Evolutionary conservation across 1,140 invertebrate genomes (phyloP).

Genomic region (Portunus trituberculatus): DNA sequence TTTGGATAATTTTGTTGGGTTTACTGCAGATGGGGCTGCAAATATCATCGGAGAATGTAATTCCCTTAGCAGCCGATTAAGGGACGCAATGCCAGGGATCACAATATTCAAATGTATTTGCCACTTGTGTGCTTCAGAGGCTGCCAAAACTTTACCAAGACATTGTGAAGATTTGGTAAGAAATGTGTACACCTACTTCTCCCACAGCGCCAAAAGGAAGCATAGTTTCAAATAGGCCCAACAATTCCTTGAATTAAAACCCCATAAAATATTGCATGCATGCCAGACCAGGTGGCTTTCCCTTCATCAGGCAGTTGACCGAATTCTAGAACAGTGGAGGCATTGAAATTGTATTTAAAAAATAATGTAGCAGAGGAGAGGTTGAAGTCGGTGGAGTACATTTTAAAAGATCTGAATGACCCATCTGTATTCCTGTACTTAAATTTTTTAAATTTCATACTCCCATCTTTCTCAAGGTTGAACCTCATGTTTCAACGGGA

Average conservation of each 20-base stretch:
- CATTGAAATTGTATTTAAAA: conserved; percentile 47
- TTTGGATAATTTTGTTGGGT: background rate
- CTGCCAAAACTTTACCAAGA: conserved; percentile 21
- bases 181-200: too few species aligned
- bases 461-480: background rate
- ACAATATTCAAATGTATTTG: conserved; percentile 53
- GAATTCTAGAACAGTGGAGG: conserved; percentile 56
- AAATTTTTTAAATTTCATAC: conserved; percentile 50
- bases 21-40: conserved; percentile 30
- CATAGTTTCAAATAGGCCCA: conserved; percentile 24
- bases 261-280: conserved; percentile 55
- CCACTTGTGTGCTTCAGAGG: conserved; percentile 58
- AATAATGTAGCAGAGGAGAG: conserved; percentile 25
- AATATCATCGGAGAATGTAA: background rate
- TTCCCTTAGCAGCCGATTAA: conserved; percentile 33
- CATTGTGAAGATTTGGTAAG: too few species aligned
- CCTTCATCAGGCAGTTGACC: conserved; percentile 14
- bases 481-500: conserved; percentile 55
- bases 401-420: conserved; percentile 59
- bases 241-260: conserved; percentile 42
- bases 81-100: background rate
- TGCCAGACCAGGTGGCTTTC: conserved; percentile 54
- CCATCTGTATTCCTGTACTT: conserved; percentile 56
- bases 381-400: background rate
- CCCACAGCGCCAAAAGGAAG: too few species aligned